These are phyloP conservation scores for Euclidia mi DNA, from an alignment of 2,888 invertebrate species.

Conservation along the genomic window DNA sequence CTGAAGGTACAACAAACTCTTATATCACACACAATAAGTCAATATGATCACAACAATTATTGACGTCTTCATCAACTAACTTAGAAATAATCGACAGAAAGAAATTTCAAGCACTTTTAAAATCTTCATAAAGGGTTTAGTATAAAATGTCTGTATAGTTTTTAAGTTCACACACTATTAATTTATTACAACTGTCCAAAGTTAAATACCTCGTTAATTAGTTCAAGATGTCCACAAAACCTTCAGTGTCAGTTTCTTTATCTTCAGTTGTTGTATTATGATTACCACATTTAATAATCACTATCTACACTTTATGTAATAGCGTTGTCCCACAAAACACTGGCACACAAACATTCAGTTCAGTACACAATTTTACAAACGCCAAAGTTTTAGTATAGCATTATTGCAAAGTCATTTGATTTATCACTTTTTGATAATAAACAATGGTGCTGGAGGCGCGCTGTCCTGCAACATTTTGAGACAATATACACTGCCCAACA, in stretches of 20 bases:
- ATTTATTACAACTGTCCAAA: constrained; percentile 5
- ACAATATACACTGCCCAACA: constrained; percentile 89
- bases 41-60: constrained; percentile 1
- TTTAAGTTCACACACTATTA: constrained; percentile 5
- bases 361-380: constrained; percentile 59
- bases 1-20: too few relatives aligned
- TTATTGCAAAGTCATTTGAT: constrained; percentile 88
- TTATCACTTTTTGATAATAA: constrained; percentile 89
- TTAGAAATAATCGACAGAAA: not conserved
- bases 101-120: not conserved
- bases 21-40: too few relatives aligned
- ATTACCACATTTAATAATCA: constrained; percentile 50
- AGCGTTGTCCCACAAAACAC: constrained; percentile 53
- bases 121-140: not conserved
- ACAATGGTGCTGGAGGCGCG: constrained; percentile 81
- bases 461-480: constrained; percentile 86
- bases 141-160: constrained; percentile 16
- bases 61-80: not conserved
- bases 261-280: constrained; percentile 26
- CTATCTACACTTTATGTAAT: constrained; percentile 36
- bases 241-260: constrained; percentile 27
- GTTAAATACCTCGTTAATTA: constrained; percentile 8
- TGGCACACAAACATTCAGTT: constrained; percentile 50
- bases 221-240: constrained; percentile 38
- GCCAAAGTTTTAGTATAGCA: constrained; percentile 65